These are phyloP conservation scores for Drosophila hamatofila DNA, from an alignment of 2,888 invertebrate species.

Conservation along the genomic window DNA sequence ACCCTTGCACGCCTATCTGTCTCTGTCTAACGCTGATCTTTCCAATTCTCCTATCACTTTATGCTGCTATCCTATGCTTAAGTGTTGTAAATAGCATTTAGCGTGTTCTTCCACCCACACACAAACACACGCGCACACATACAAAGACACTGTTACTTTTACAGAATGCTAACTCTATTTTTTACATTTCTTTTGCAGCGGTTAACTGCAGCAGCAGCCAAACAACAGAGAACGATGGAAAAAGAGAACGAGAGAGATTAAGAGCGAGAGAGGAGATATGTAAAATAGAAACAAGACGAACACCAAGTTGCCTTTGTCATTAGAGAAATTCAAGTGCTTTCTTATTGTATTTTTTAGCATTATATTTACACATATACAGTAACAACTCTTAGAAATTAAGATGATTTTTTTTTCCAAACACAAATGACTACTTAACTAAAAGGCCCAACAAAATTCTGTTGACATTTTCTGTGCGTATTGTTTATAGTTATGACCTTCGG, in stretches of 20 bases:
- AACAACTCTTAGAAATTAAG: slow-evolving; percentile 35
- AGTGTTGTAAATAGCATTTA: slow-evolving; percentile 22
- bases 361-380: slow-evolving; percentile 36
- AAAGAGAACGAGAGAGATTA: neutral
- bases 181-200: slow-evolving; percentile 46
- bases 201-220: slow-evolving; percentile 40
- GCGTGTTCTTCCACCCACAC: slow-evolving; percentile 8
- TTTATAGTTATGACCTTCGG: slow-evolving; percentile 12
- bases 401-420: slow-evolving; percentile 22
- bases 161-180: neutral
- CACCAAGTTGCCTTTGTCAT: slow-evolving; percentile 81
- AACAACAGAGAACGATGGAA: neutral
- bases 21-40: slow-evolving; percentile 24
- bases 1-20: slow-evolving; percentile 1
- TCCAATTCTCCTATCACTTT: slow-evolving; percentile 12
- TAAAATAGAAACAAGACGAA: slow-evolving; percentile 46
- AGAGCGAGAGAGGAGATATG: slow-evolving; percentile 13
- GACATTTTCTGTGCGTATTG: slow-evolving; percentile 19
- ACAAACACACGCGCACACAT: neutral
- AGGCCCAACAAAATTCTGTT: slow-evolving; percentile 12
- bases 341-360: slow-evolving; percentile 59
- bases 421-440: slow-evolving; percentile 22
- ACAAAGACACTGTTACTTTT: neutral
- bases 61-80: slow-evolving; percentile 7
- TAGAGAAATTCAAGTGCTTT: slow-evolving; percentile 80